Conservation (phyloP, 2,888 invertebrate species). For the Parochlus steinenii region DNA sequence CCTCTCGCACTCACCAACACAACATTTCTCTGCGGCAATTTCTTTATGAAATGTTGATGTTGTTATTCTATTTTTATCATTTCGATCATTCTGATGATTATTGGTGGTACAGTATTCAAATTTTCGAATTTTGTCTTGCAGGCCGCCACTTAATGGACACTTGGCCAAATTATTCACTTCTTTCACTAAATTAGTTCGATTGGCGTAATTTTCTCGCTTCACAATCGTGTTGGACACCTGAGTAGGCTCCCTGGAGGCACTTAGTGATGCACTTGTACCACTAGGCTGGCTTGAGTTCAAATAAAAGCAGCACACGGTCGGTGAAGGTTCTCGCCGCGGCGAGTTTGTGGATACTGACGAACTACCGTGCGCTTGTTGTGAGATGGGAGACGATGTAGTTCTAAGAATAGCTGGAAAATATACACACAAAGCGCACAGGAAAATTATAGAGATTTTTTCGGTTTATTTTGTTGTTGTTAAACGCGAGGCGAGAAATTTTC, state of each 20-base stretch:
- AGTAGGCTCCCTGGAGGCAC: too few relatives aligned
- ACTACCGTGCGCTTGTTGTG: slow-evolving; percentile 5
- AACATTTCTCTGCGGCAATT: slow-evolving; percentile 1
- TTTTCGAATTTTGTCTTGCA: slow-evolving; percentile 10
- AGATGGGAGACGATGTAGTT: slow-evolving; percentile 11
- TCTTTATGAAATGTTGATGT: slow-evolving; percentile 1
- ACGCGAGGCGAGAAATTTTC: too few relatives aligned
- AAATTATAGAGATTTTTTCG: neutral
- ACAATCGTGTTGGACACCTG: too few relatives aligned
- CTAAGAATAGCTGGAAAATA: slow-evolving; percentile 11
- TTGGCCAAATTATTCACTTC: neutral
- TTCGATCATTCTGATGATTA: slow-evolving; percentile 7
- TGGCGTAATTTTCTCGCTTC: too few relatives aligned
- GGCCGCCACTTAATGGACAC: neutral
- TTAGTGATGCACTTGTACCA: too few relatives aligned
- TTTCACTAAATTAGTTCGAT: neutral
- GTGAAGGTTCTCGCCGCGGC: slow-evolving; percentile 11
- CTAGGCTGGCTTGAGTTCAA: slow-evolving; percentile 8
- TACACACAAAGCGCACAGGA: slow-evolving; percentile 1
- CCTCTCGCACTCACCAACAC: neutral
- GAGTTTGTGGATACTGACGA: slow-evolving; percentile 9
- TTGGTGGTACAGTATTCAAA: slow-evolving; percentile 8
- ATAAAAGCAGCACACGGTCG: slow-evolving; percentile 12
- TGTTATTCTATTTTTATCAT: slow-evolving; percentile 10
- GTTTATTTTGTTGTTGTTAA: neutral